Evolutionary conservation across 2,888 invertebrate genomes (phyloP).

Genomic region (Hemithea aestivaria): DNA sequence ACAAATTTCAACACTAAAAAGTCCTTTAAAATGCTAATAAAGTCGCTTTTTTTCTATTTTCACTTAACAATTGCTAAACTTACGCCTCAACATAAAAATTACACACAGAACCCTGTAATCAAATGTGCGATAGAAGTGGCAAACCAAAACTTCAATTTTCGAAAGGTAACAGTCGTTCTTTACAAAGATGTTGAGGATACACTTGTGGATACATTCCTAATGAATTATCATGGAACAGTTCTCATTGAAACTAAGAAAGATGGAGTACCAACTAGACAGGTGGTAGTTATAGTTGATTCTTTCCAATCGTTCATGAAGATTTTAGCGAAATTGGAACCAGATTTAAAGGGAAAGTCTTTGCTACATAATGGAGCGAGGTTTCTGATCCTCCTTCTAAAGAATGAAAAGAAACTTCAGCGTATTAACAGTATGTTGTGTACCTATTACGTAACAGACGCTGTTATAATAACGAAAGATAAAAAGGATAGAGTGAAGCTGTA

Average conservation of each 20-base stretch:
- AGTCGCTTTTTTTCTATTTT: conserved; percentile 15
- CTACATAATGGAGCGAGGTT: conserved; percentile 48
- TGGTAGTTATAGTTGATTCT: conserved; percentile 47
- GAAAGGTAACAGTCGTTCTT: conserved; percentile 41
- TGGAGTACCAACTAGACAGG: conserved; percentile 41
- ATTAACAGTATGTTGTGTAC: conserved; percentile 50
- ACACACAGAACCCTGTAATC: conserved; percentile 30
- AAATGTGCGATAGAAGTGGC: conserved; percentile 44
- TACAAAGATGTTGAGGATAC: conserved; percentile 42
- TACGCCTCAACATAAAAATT: conserved; percentile 12
- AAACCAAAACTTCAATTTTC: conserved; percentile 46
- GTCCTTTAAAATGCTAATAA: conserved; percentile 3
- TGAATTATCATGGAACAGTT: conserved; percentile 46
- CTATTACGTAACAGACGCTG: conserved; percentile 45
- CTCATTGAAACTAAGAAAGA: conserved; percentile 43
- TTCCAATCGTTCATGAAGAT: conserved; percentile 47
- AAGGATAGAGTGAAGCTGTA: conserved; percentile 38
- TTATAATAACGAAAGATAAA: conserved; percentile 38
- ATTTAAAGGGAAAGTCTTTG: conserved; percentile 49
- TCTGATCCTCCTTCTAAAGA: conserved; percentile 43
- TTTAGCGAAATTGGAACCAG: conserved; percentile 43
- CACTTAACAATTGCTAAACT: conserved; percentile 18
- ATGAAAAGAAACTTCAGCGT: conserved; percentile 38
- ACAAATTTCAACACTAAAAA: conserved; percentile 1
- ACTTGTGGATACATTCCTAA: conserved; percentile 41